Evolutionary conservation across 2,888 invertebrate species (phyloP).

Genomic region (Chymomyza procnemis): DNA sequence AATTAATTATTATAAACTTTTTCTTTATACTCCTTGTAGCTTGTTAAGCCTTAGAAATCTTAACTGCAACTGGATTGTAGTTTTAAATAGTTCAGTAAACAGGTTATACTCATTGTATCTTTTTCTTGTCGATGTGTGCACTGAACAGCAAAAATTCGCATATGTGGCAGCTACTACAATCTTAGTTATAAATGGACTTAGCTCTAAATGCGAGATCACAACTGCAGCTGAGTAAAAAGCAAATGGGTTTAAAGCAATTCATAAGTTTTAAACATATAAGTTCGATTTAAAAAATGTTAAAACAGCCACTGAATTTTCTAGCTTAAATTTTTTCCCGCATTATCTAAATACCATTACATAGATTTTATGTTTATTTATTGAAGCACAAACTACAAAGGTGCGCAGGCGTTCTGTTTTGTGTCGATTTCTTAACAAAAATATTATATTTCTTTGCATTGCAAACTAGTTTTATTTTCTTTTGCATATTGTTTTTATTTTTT

Average conservation of each 20-base stretch:
- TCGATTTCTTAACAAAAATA: constrained; percentile 2
- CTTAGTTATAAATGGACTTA: background rate
- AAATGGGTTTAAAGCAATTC: too few species aligned
- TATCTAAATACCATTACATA: too few species aligned
- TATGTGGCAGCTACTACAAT: background rate
- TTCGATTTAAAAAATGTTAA: too few species aligned
- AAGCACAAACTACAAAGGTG: constrained; percentile 62
- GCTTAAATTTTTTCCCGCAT: too few species aligned
- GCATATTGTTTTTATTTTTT: constrained; percentile 49
- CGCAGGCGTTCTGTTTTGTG: constrained; percentile 40
- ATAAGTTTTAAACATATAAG: too few species aligned
- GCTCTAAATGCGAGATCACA: too few species aligned
- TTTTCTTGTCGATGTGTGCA: background rate
- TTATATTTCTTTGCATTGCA: constrained; percentile 12
- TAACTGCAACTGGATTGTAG: background rate
- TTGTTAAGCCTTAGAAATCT: background rate
- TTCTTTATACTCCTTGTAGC: background rate
- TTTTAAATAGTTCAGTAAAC: background rate
- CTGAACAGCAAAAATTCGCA: background rate
- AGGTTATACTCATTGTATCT: background rate
- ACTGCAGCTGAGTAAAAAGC: too few species aligned
- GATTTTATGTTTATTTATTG: constrained; percentile 1
- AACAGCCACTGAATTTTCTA: too few species aligned
- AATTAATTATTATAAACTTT: background rate
- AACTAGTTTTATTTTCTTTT: constrained; percentile 3